These are phyloP conservation scores for Plecotus auritus DNA, from an alignment of 2,113 vertebrate species.

Conservation along the genomic window DNA sequence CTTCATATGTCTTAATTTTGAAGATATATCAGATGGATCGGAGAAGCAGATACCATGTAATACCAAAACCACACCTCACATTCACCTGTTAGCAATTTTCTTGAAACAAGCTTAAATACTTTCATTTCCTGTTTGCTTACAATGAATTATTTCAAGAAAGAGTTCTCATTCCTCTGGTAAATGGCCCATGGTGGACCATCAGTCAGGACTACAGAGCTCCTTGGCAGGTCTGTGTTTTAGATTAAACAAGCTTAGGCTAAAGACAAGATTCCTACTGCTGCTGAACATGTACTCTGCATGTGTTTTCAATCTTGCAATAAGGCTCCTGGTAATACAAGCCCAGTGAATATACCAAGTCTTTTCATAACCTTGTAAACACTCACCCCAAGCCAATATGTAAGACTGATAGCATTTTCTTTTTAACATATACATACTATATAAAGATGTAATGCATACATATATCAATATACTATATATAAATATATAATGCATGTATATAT, in stretches of 20 bases:
- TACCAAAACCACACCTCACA: neutral
- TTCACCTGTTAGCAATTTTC: neutral
- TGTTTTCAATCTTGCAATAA: neutral
- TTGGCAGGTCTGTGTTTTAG: neutral
- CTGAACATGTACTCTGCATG: neutral
- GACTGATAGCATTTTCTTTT: neutral
- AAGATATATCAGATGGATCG: neutral
- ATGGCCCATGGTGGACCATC: neutral
- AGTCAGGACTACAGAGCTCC: neutral
- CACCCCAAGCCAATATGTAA: neutral
- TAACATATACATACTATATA: neutral
- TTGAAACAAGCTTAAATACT: neutral
- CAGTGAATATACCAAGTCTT: neutral
- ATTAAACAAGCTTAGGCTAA: neutral
- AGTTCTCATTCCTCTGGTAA: neutral
- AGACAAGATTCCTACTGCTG: neutral
- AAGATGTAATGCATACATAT: neutral
- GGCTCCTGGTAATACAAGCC: neutral
- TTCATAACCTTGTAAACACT: neutral
- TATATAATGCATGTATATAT: neutral
- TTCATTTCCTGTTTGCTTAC: neutral
- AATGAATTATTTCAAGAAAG: neutral
- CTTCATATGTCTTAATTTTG: neutral
- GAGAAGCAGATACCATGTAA: neutral
- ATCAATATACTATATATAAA: neutral